Evolutionary conservation across 2,888 invertebrate species (phyloP).

Genomic region (Mesochorus sp.): DNA sequence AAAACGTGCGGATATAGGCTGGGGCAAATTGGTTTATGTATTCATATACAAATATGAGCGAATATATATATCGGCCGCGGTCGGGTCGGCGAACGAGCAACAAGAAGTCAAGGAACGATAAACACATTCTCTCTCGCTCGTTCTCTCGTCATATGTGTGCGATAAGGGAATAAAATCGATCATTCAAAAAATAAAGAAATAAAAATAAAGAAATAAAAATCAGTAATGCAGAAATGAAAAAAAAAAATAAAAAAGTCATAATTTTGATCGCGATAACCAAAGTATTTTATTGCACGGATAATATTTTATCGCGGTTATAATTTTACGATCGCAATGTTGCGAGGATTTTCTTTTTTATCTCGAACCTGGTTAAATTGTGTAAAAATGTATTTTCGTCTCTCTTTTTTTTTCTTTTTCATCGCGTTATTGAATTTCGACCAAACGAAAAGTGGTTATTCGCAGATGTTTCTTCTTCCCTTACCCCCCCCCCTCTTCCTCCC

Average conservation of each 20-base stretch:
- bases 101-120: constrained; percentile 64
- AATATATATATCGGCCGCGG: constrained; percentile 15
- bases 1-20: neutral
- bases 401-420: too few relatives aligned
- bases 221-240: neutral
- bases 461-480: constrained; percentile 21
- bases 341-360: too few relatives aligned
- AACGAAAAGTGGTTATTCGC: constrained; percentile 35
- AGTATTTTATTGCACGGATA: neutral
- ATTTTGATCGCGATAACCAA: neutral
- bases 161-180: constrained; percentile 38
- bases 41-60: neutral
- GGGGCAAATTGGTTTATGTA: neutral
- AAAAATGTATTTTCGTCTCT: too few relatives aligned
- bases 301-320: too few relatives aligned
- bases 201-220: neutral
- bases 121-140: constrained; percentile 27
- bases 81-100: constrained; percentile 57
- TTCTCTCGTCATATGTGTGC: constrained; percentile 18
- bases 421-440: too few relatives aligned
- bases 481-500: constrained; percentile 10
- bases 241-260: neutral
- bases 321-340: too few relatives aligned
- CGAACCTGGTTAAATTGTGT: too few relatives aligned
- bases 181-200: neutral